Evolutionary conservation across 1,140 invertebrate genomes (phyloP), one percentile per base, ranked within the genome.

Genomic region (Drosophila orena): DNA sequence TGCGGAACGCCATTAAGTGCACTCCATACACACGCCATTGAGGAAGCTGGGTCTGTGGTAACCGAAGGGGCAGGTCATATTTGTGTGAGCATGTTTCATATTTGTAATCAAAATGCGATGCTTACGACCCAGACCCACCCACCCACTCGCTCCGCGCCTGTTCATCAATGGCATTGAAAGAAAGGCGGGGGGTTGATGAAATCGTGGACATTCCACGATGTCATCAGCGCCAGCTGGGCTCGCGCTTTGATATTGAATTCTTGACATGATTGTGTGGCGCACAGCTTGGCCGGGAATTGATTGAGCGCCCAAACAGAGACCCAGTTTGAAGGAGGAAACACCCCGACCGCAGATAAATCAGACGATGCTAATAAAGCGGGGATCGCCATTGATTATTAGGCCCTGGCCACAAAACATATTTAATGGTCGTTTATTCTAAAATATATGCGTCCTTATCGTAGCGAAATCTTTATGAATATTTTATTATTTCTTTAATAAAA

Each of bases 381-480:
- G 27, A 40, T 70, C 66, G 8, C 37, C 37, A 56, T 69, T 40
- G 66, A 69, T 56, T 70, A 30, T 14, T 38, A 35, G 22, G 22
- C 43, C 4, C 14, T 40, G 30, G 59, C 27, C 47, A 55, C 54
- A 68, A 68, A 50, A 53, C 57, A 66, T 42, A 52, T 76, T 86
- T 80, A 68, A 70, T 80, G 42, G 59, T 40, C 70, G 53, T 76
- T 76, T 88, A 79, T 69, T 88, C 65, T 70, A 65, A 72, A 81
- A 81, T 69, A 79, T 72, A 78, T 69, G 55, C 62, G 42, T 54
- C 57, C 50, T 78, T 80, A 71, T 77, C 57, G 78, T 68, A 79
- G 79, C 79, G 57, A 66, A 88, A 88, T 88, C 79, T 88, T 89
- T 88, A 88, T 88, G 83, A 88, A 88, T 89, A 88, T 88, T 89